phyloP scores from a whole-genome alignment of 2,888 invertebrate genomes.

The Spodoptera exigua region DNA sequence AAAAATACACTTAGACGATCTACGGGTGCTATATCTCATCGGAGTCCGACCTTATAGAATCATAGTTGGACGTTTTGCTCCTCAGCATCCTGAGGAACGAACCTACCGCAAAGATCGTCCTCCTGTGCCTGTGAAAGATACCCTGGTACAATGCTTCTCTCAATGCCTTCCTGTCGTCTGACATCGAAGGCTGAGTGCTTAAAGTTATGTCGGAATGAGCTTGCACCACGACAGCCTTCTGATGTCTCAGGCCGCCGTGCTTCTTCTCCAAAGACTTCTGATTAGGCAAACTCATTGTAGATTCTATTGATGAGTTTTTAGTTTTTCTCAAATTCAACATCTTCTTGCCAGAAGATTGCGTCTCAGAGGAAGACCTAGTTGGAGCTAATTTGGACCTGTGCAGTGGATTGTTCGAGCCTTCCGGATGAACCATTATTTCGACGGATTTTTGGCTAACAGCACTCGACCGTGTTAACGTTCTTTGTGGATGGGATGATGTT shows the following conservation, averaged over 20 bases:
- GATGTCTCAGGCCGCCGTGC: conserved; percentile 89
- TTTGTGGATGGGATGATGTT: conserved; percentile 77
- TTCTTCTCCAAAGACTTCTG: conserved; percentile 88
- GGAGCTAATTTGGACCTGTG: conserved; percentile 86
- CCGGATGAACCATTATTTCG: conserved; percentile 88
- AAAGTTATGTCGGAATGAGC: conserved; percentile 90
- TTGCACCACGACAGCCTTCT: conserved; percentile 88
- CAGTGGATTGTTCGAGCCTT: conserved; percentile 82
- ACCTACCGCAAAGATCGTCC: conserved; percentile 93
- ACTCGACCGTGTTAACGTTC: conserved; percentile 89
- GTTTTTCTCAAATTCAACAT: conserved; percentile 83
- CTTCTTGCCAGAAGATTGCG: conserved; percentile 83
- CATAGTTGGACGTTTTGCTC: conserved; percentile 93
- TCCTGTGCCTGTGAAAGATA: conserved; percentile 93
- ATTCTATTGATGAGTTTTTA: conserved; percentile 87
- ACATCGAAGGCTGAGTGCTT: conserved; percentile 82
- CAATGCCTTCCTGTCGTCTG: conserved; percentile 91
- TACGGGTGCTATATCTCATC: conserved; percentile 86
- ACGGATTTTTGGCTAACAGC: conserved; percentile 90
- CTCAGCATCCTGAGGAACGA: conserved; percentile 93
- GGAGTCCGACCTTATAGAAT: conserved; percentile 91
- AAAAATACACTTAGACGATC: conserved; percentile 70
- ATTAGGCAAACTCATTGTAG: conserved; percentile 87
- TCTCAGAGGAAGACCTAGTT: conserved; percentile 84
- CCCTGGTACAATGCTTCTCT: conserved; percentile 93